A percentile compares a stretch with the other conserved stretches of the same genome.
Conservation (phyloP, 2,888 invertebrate species). For the Melieria crassipennis region DNA sequence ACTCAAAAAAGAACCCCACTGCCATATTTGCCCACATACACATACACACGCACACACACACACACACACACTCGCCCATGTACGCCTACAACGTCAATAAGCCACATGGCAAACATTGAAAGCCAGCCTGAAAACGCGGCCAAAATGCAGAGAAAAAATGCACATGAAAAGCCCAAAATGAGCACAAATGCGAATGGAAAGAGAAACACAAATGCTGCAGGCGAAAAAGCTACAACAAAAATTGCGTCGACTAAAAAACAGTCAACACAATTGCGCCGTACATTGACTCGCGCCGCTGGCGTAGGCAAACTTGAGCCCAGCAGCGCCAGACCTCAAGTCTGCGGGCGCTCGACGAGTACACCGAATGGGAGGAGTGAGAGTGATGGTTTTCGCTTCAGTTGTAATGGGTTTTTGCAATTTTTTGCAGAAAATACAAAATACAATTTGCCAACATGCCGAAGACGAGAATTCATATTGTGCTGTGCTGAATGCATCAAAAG, state of each 20-base stretch:
- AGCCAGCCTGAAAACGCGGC: no score
- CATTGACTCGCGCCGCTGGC: constrained; percentile 18
- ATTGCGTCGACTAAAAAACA: constrained; percentile 6
- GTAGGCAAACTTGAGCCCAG: background rate
- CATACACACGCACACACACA: background rate
- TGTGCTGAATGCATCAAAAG: constrained; percentile 1
- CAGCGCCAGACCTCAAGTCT: no score
- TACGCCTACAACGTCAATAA: background rate
- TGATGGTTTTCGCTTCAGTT: no score
- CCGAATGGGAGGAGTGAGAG: no score
- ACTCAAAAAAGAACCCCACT: background rate
- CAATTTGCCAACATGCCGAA: background rate
- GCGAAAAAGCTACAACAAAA: background rate
- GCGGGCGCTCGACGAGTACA: no score
- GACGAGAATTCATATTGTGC: constrained; percentile 10
- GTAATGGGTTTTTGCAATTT: no score
- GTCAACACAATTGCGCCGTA: constrained; percentile 24
- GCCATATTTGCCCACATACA: background rate
- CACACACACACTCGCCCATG: background rate
- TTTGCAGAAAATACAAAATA: constrained; percentile 5
- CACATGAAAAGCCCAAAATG: constrained; percentile 11
- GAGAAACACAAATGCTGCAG: background rate
- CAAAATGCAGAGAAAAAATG: constrained; percentile 10
- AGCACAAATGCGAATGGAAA: background rate
- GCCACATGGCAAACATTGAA: background rate